These are phyloP conservation scores for Cyprinodon diabolis DNA, from an alignment of 2,797 vertebrate genomes.

Conservation along the genomic window DNA sequence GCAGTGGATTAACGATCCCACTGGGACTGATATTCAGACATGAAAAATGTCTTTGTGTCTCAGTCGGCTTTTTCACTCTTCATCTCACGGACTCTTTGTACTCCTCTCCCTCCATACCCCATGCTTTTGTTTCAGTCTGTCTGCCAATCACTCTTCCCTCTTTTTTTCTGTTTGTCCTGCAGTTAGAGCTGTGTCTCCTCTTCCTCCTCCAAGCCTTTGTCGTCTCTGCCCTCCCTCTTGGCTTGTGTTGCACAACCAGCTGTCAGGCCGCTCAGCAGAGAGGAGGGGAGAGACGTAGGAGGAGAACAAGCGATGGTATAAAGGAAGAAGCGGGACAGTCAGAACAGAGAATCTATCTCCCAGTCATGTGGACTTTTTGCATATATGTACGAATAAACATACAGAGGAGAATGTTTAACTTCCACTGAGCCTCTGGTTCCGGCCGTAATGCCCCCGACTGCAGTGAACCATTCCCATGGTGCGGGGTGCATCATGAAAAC, in stretches of 20 bases:
- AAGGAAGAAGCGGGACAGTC: background rate
- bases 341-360: background rate
- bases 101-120: background rate
- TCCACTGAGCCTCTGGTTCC: background rate
- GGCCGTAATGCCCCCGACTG: no score
- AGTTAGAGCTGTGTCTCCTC: background rate
- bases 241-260: constrained; percentile 10
- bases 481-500: no score
- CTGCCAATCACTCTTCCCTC: no score
- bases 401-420: background rate
- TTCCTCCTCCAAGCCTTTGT: background rate
- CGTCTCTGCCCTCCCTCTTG: constrained; percentile 21
- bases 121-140: background rate
- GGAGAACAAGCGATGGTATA: background rate
- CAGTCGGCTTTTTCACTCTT: background rate
- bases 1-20: constrained; percentile 28
- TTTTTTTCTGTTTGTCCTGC: background rate
- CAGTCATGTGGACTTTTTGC: background rate
- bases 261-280: background rate
- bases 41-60: constrained; percentile 1
- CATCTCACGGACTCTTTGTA: background rate
- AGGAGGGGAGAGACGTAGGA: no score
- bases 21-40: constrained; percentile 11
- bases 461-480: background rate
- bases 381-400: background rate